Evolutionary conservation across 2,797 vertebrate genomes (phyloP).

Genomic region (Amazonetta brasiliensis): DNA sequence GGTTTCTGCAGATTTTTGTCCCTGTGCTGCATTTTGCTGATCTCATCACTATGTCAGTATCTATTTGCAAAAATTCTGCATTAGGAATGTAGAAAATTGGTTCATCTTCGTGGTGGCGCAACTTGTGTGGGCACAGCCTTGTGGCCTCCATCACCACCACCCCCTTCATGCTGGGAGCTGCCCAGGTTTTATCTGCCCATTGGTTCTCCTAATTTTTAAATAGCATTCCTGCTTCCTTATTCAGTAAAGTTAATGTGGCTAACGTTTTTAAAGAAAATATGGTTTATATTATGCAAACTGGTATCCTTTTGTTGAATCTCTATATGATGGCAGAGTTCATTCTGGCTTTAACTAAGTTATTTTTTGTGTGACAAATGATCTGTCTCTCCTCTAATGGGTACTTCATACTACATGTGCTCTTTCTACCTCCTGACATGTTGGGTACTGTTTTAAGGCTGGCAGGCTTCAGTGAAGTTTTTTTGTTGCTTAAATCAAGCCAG

Average conservation of each 20-base stretch:
- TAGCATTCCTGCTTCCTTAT: not conserved
- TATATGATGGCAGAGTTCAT: not conserved
- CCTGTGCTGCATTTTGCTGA: not conserved
- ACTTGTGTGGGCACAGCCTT: not conserved
- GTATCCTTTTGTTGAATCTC: not conserved
- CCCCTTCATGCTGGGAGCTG: rapidly evolving
- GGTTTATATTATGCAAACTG: rapidly evolving
- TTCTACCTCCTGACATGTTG: not conserved
- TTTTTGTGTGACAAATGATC: not conserved
- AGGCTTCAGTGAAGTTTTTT: not conserved
- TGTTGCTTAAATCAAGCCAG: not conserved
- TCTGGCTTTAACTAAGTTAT: not conserved
- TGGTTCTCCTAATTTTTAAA: not conserved
- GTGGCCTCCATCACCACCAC: not conserved
- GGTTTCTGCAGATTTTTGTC: not conserved
- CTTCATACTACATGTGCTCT: not conserved
- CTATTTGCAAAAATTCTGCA: not conserved
- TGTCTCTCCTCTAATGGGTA: not conserved
- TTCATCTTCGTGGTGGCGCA: not conserved
- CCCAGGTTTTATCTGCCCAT: not conserved
- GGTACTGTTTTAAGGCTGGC: not conserved
- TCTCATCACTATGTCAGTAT: not conserved
- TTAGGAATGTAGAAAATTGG: not conserved
- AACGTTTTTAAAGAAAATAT: not conserved
- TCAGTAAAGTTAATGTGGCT: not conserved